Evolutionary conservation across 2,113 vertebrate species (phyloP), one percentile per base, ranked within the genome.

Genomic region (Eurypyga helias): DNA sequence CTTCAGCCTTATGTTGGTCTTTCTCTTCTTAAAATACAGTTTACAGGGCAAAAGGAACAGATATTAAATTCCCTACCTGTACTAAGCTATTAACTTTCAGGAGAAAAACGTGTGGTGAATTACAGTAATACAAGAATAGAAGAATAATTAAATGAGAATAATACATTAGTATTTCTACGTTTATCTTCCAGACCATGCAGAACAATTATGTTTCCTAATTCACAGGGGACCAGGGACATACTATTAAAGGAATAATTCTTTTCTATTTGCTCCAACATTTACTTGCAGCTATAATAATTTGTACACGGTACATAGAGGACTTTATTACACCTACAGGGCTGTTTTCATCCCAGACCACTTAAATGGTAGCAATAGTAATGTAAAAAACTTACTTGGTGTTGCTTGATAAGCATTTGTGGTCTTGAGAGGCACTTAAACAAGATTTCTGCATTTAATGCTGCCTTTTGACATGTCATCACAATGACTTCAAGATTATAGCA

Each of bases 231-330:
- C 36, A 79, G 52, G 91, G 58, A 88, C 85, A 38, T 92, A 46
- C 51, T 85, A 96, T 94, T 97, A 91, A 96, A 90, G 83, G 55
- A 70, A 97, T 64, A 97, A 86, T 55, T 80, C 24, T 79, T 85
- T 58, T 87, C 43, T 93, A 66, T 69, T 64, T 94, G 29, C 33
- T 90, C 31, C 17, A 75, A 51, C 36, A 87, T 85, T 20, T 84
- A 55, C 96, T 94, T 87, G 41, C 48, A 95, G 51, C 18, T 80
- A 38, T 57, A 91, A 51, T 52, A 51, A 82, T 65, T 81, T 58
- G n/a, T 58, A 48, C 51, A 80, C 2, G 13, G 60, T 57, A 46
- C 43, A 85, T 7, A 77, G 65, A 91, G 13, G 77, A 84, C 81
- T 91, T 94, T 97, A 93, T 95, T 96, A 73, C 65, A 93, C 78